Conservation (phyloP, 2,113 vertebrate species). For the Brienomyrus brachyistius region DNA sequence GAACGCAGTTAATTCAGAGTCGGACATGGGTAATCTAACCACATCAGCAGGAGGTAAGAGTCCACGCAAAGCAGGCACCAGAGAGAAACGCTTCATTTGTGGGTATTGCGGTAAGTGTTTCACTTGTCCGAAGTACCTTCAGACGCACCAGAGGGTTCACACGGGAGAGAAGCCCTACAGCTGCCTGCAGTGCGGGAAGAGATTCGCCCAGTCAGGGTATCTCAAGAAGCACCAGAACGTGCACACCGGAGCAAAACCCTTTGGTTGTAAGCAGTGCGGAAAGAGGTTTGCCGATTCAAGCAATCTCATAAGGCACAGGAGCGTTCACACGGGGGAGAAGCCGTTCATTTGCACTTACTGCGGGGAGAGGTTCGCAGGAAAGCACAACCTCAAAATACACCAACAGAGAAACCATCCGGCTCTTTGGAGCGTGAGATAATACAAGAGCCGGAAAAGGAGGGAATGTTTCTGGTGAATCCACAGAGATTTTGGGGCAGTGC, state of each 20-base stretch:
- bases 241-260: slow-evolving; percentile 24
- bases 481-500: neutral
- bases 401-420: slow-evolving; percentile 17
- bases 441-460: neutral
- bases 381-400: slow-evolving; percentile 27
- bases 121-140: slow-evolving; percentile 27
- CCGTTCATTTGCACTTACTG: slow-evolving; percentile 24
- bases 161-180: slow-evolving; percentile 27
- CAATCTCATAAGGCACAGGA: slow-evolving; percentile 25
- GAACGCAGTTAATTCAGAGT: neutral
- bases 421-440: slow-evolving; percentile 12
- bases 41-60: neutral
- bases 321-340: slow-evolving; percentile 26
- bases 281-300: slow-evolving; percentile 25
- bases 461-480: neutral
- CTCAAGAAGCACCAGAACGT: slow-evolving; percentile 27
- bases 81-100: slow-evolving; percentile 27
- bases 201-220: slow-evolving; percentile 23
- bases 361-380: slow-evolving; percentile 19
- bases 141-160: slow-evolving; percentile 28
- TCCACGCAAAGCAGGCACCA: neutral
- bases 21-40: neutral
- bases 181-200: slow-evolving; percentile 23
- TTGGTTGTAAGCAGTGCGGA: slow-evolving; percentile 18
- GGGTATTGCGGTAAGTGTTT: slow-evolving; percentile 25